Evolutionary conservation across 2,888 invertebrate genomes (phyloP).

Genomic region (Zootermopsis nevadensis): DNA sequence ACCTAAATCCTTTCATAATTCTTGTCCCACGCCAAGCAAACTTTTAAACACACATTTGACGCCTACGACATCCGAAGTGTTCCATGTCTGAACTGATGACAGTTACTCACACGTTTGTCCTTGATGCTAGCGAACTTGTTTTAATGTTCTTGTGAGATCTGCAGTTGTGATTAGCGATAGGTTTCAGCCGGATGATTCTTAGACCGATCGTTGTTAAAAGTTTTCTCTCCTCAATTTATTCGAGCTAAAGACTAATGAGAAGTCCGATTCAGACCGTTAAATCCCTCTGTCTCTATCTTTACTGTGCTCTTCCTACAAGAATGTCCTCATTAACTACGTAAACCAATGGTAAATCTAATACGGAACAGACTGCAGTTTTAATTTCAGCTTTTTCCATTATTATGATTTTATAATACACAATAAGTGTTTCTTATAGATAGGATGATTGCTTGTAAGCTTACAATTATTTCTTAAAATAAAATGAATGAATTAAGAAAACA

Average conservation of each 20-base stretch:
- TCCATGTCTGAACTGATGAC: neutral
- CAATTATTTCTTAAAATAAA: too few species aligned
- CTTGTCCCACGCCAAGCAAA: neutral
- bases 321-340: neutral
- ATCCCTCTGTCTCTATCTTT: neutral
- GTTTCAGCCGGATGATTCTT: neutral
- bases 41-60: neutral
- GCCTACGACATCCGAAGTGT: neutral
- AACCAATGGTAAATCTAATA: too few species aligned
- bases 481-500: too few species aligned
- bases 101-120: neutral
- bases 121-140: constrained; percentile 2
- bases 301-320: constrained; percentile 15
- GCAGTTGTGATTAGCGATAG: constrained; percentile 28
- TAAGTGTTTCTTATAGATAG: too few species aligned
- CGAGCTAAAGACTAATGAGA: neutral
- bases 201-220: neutral
- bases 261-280: constrained; percentile 14
- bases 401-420: too few species aligned
- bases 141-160: constrained; percentile 13
- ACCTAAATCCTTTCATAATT: neutral
- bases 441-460: too few species aligned
- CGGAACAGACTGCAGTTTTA: too few species aligned
- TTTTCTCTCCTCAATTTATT: constrained; percentile 8
- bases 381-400: too few species aligned